Base-by-base conservation (phyloP, 2,888 invertebrate genomes). In the Teleogryllus oceanicus region DNA sequence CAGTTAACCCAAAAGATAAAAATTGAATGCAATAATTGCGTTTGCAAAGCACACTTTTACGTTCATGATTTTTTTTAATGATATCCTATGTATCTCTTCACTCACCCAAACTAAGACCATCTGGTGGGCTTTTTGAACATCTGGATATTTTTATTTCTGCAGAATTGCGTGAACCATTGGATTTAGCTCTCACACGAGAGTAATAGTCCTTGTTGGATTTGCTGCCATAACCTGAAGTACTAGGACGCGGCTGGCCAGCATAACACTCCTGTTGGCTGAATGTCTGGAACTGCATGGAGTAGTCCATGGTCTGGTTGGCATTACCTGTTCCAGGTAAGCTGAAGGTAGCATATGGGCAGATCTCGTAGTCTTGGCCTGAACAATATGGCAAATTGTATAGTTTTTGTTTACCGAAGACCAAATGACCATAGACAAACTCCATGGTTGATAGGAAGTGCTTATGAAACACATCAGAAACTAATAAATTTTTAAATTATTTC, bases 261-360 rank as follows among this genome's bases (percentile, higher is more conserved):
- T 85, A 85, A 81, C 85, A 85, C 62, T 86, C 85, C 78, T 85
- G 84, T 82, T 86, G 86, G 79, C 85, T 85, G 82, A 86, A 86
- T 24, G 86, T 85, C 80, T 85, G 85, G 82, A 86, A 85, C 83
- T 86, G 85, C 80, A 86, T 82, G 10, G 84, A 84, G 83, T 85
- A 85, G 79, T 84, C 85, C 83, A 85, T 84, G 12, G 85, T 83
- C 78, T 84, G 84, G 2, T 83, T 83, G 75, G 78, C 78, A 78
- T 75, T 76, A 62, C 82, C 82, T 24, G 78, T 79, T 20, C 82
- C 81, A 21, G 85, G 84, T 62, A 85, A 83, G 82, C 85, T 86
- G 84, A 86, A 87, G 80, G 86, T 87, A 50, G 86, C 87, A 83
- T 87, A 87, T 10, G 87, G 86, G 82, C 86, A 86, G 79, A 86